Conservation (phyloP, 2,797 vertebrate species). For the Sebastes hopkinsi region DNA sequence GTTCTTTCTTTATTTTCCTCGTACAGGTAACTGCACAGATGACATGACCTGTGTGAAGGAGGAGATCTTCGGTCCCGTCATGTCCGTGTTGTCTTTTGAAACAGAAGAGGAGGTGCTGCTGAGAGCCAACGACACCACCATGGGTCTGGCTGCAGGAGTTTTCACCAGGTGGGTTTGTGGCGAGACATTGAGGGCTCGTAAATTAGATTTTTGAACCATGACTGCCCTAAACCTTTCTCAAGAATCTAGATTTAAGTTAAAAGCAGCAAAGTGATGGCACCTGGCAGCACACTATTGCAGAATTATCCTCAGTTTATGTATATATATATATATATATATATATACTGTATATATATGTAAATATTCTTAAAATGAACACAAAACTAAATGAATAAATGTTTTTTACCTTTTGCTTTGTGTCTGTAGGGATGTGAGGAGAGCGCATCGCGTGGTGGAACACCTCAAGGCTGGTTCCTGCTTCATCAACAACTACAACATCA, state of each 20-base stretch:
- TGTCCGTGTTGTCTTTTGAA: constrained; percentile 94
- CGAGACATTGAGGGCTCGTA: neutral
- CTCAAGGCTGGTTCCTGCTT: constrained; percentile 95
- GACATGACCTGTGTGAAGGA: constrained; percentile 95
- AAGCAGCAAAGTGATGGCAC: neutral
- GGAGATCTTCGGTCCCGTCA: constrained; percentile 98
- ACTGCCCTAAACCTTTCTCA: neutral
- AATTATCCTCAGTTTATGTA: neutral
- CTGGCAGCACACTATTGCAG: neutral
- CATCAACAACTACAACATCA: constrained; percentile 97
- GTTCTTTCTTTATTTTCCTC: neutral
- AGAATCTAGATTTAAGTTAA: neutral
- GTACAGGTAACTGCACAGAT: constrained; percentile 89
- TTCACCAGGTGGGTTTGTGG: constrained; percentile 88
- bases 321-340: too few species aligned
- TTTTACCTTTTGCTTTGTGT: neutral
- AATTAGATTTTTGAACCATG: neutral
- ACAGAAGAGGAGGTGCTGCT: constrained; percentile 91
- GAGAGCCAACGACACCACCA: constrained; percentile 88
- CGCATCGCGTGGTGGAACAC: constrained; percentile 90
- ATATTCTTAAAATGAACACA: neutral
- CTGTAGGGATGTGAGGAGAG: constrained; percentile 90
- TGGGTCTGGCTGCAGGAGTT: constrained; percentile 93
- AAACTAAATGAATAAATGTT: neutral
- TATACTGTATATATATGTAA: neutral